Evolutionary conservation across 2,888 invertebrate species (phyloP), one percentile per base, ranked within the genome.

Genomic region (Leptinotarsa peninsularis): DNA sequence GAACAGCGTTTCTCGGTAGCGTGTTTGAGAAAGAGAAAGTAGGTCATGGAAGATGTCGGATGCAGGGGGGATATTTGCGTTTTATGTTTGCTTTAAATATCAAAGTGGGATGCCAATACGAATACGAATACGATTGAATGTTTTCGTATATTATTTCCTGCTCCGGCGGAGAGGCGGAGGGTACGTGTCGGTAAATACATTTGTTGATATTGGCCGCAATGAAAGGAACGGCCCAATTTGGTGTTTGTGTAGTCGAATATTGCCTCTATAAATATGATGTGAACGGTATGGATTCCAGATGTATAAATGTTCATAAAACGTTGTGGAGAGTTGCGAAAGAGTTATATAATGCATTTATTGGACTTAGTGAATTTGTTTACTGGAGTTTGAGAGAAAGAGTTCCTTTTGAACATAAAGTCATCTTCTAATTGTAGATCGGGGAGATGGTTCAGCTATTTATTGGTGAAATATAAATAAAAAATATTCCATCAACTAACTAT

Each of bases 1-100:
- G 63, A 63, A 63, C 63, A n/a, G 14, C 17, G 33, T 63, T 63
- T n/a, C n/a, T 63, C 33, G 18, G 43, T 43, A 33, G 33, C 43
- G n/a, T 63, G 43, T 63, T 63, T 63, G 63, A 63, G 70, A 60
- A 58, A 70, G 70, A 70, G 70, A 58, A 70, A 70, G 70, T 70
- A 70, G 70, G 70, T 70, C 70, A 58, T 43, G 58, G 49, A 54
- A 58, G 70, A 70, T 54, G 52, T 54, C 33, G 70, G 58, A 17
- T 56, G 49, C 58, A 33, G 23, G 58, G 23, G 33, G 58, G 49
- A 58, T 43, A 58, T 58, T 56, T 58, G 70, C 58, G 70, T 58
- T 70, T 70, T 70, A 70, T 70, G 70, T 70, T 70, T 70, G 70
- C 70, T 58, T 70, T 60, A 70, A 70, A 70, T 70, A 70, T 70